Conservation (phyloP, 64 coral and sea anemone genomes). For the Hydrozoanthus tunicans region DNA sequence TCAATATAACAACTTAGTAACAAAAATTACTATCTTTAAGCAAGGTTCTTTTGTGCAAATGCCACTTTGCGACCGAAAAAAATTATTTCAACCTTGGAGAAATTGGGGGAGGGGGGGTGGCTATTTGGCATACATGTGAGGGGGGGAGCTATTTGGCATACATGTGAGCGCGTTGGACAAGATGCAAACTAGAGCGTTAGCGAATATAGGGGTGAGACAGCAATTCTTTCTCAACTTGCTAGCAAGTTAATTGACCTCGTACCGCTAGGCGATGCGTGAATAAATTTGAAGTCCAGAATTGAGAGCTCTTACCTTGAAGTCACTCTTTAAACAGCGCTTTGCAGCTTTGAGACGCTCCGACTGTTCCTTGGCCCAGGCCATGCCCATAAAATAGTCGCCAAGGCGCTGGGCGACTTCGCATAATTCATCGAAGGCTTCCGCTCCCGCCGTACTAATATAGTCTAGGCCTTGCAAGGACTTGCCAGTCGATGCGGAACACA, state of each 20-base stretch:
- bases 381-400: slow-evolving; percentile 32
- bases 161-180: not conserved
- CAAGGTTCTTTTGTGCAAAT: not conserved
- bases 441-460: slow-evolving; percentile 52
- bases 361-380: slow-evolving; percentile 37
- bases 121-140: not conserved
- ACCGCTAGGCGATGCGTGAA: not conserved
- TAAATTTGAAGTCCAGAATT: slow-evolving; percentile 1
- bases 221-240: not conserved
- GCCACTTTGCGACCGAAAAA: not conserved
- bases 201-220: not conserved
- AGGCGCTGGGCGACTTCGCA: slow-evolving; percentile 25
- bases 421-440: slow-evolving; percentile 62
- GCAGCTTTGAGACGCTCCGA: slow-evolving; percentile 7
- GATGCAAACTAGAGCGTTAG: not conserved
- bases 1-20: slow-evolving; percentile 7
- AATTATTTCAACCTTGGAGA: not conserved
- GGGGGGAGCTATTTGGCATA: not conserved
- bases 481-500: slow-evolving; percentile 62
- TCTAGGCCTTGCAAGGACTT: slow-evolving; percentile 73
- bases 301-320: slow-evolving; percentile 29
- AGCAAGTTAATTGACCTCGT: slow-evolving; percentile 20
- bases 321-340: slow-evolving; percentile 26
- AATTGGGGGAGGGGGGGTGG: not conserved
- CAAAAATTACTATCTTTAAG: slow-evolving; percentile 18